These are phyloP conservation scores for Laspeyria flexula DNA, from an alignment of 2,888 invertebrate species.

Conservation along the genomic window DNA sequence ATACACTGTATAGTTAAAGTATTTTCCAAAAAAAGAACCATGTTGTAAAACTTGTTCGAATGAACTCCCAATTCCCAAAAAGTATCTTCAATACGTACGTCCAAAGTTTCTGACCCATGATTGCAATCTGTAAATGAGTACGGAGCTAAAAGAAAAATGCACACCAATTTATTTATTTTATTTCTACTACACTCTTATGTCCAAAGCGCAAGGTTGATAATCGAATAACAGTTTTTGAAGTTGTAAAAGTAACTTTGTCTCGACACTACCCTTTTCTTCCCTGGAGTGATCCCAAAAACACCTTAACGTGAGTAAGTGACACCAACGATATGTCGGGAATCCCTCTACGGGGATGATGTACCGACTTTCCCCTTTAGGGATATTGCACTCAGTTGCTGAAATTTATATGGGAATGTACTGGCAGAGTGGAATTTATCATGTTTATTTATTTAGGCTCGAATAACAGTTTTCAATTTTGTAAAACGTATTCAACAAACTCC, in stretches of 20 bases:
- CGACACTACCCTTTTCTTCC: constrained; percentile 19
- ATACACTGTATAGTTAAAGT: too few species aligned
- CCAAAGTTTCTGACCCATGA: constrained; percentile 7
- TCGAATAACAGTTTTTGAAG: background rate
- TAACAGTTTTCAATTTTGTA: constrained; percentile 1
- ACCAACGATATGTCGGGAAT: constrained; percentile 25
- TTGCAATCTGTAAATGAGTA: constrained; percentile 29
- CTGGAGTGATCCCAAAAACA: constrained; percentile 27
- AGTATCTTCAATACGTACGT: constrained; percentile 1
- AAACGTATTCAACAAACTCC: too few species aligned
- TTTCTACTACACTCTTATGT: background rate
- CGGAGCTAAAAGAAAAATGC: constrained; percentile 9
- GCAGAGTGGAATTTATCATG: constrained; percentile 14
- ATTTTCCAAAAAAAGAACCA: too few species aligned
- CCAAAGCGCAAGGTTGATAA: background rate
- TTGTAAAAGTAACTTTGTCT: background rate
- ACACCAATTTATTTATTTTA: background rate
- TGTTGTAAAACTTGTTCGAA: too few species aligned
- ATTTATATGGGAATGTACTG: constrained; percentile 16
- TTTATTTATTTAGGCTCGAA: constrained; percentile 24
- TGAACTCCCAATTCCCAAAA: background rate
- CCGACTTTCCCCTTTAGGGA: constrained; percentile 21
- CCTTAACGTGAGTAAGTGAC: constrained; percentile 37
- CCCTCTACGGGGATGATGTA: constrained; percentile 30
- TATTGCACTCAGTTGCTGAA: constrained; percentile 35